A percentile compares a stretch with the other conserved stretches of the same genome.
phyloP scores from a whole-genome alignment of 92 coral and sea anemone genomes.

The Muricea muricata region DNA sequence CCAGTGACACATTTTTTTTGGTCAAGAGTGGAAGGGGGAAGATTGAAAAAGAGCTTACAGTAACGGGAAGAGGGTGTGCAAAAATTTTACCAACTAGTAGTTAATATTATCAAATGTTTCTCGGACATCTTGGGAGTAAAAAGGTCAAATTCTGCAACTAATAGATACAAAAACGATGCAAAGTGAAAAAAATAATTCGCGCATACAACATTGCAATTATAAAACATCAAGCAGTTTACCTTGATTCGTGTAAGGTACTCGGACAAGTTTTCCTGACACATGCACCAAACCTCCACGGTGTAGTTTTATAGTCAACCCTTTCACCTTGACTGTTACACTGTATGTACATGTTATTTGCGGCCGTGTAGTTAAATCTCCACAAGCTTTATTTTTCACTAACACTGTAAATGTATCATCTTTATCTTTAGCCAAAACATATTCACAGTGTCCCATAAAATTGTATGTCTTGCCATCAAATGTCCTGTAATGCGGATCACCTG shows the following conservation, averaged over 20 bases:
- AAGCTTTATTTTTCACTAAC: constrained; percentile 66
- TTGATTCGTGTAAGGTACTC: constrained; percentile 63
- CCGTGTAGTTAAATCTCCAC: constrained; percentile 45
- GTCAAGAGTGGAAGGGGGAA: too few species aligned
- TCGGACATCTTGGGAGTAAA: too few species aligned
- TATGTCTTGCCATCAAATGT: constrained; percentile 85
- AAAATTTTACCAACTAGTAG: too few species aligned
- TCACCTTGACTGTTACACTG: constrained; percentile 61
- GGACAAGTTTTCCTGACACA: constrained; percentile 47
- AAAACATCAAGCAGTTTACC: constrained; percentile 53
- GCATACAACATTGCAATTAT: too few species aligned
- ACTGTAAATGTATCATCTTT: constrained; percentile 73
- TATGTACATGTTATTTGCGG: constrained; percentile 59
- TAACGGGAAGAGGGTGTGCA: too few species aligned
- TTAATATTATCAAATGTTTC: too few species aligned
- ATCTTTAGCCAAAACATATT: constrained; percentile 83
- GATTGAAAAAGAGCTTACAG: too few species aligned
- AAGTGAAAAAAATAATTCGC: too few species aligned
- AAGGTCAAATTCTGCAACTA: too few species aligned
- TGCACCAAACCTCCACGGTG: constrained; percentile 64
- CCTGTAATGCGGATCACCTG: constrained; percentile 89
- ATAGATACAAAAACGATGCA: too few species aligned
- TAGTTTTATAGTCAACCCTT: constrained; percentile 60
- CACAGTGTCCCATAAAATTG: constrained; percentile 76
- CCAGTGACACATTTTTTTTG: too few species aligned